Conservation (phyloP, 2,888 invertebrate species). For the Philereme transversata region DNA sequence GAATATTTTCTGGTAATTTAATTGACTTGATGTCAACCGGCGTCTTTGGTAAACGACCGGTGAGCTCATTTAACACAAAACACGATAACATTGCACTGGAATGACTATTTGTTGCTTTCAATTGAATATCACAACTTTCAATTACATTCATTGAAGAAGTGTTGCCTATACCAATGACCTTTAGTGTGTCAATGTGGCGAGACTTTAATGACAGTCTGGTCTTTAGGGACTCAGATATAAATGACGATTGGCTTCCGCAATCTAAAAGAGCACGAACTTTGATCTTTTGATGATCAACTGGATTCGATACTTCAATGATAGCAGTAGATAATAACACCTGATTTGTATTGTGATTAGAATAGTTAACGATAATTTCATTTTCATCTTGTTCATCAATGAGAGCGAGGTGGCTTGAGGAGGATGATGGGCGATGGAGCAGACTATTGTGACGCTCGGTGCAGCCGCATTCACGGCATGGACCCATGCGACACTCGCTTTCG, state of each 20-base stretch:
- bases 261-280: background rate
- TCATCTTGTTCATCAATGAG: background rate
- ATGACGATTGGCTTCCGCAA: slow-evolving; percentile 8
- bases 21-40: no score
- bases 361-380: background rate
- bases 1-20: no score
- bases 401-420: background rate
- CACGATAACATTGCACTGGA: no score
- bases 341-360: background rate
- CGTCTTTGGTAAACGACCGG: no score
- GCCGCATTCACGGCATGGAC: slow-evolving; percentile 33
- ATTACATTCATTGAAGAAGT: background rate
- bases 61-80: no score
- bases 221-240: slow-evolving; percentile 16
- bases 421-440: slow-evolving; percentile 31
- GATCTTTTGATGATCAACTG: background rate
- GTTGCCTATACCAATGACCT: no score
- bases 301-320: slow-evolving; percentile 3
- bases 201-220: background rate
- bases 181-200: no score
- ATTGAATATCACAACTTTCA: background rate
- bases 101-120: background rate
- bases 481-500: slow-evolving; percentile 35
- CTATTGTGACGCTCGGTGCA: slow-evolving; percentile 39
- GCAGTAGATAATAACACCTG: slow-evolving; percentile 10